Percentiles rank a stretch among this genome's conserved stretches.
These are phyloP conservation scores for Drosophila pseudoobscura DNA, from an alignment of 1,140 invertebrate species.

Conservation along the genomic window DNA sequence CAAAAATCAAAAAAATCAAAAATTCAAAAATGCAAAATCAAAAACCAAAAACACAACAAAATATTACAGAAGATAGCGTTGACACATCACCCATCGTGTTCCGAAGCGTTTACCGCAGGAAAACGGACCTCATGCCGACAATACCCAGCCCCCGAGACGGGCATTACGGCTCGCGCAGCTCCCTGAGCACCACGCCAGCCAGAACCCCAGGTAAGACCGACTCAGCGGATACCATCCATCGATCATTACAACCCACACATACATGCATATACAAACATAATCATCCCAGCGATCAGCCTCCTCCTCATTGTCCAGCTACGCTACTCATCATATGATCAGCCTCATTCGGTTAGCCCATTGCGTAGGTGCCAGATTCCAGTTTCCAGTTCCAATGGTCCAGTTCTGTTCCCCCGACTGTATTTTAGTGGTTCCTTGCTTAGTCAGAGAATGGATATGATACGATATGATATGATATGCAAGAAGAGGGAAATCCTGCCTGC, in stretches of 20 bases:
- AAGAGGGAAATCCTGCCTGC: constrained; percentile 18
- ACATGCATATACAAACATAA: constrained; percentile 16
- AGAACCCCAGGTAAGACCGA: constrained; percentile 87
- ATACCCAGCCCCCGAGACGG: constrained; percentile 90
- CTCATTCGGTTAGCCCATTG: constrained; percentile 44
- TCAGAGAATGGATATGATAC: neutral
- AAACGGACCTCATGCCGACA: constrained; percentile 95
- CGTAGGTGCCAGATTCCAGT: constrained; percentile 6
- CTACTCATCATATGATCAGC: constrained; percentile 28
- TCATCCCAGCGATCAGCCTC: constrained; percentile 35
- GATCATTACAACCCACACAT: constrained; percentile 14
- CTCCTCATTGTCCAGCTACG: constrained; percentile 44
- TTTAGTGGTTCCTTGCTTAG: constrained; percentile 22
- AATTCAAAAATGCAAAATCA: constrained; percentile 32
- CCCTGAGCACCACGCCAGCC: constrained; percentile 85
- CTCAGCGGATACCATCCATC: constrained; percentile 4
- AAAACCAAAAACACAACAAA: constrained; percentile 44
- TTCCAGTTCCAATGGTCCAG: constrained; percentile 14
- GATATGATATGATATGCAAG: neutral
- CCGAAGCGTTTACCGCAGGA: constrained; percentile 89
- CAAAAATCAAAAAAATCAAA: neutral
- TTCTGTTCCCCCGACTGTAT: constrained; percentile 20
- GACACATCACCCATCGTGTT: constrained; percentile 85
- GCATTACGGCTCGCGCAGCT: constrained; percentile 84
- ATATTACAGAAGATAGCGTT: constrained; percentile 83